Conservation (phyloP, 2,888 invertebrate species). For the Ochlodes sylvanus region DNA sequence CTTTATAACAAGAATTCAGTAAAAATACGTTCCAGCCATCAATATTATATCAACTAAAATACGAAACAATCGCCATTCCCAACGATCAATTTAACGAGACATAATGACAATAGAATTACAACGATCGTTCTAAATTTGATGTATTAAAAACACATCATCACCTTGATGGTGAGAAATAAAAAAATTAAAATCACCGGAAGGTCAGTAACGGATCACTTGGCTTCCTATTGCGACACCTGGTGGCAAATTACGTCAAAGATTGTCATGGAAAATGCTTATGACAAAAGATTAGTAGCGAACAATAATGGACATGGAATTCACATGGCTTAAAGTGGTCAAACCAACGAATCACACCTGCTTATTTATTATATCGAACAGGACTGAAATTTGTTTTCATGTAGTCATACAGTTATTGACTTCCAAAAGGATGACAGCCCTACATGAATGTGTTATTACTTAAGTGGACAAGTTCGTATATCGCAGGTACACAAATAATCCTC, state of each 20-base stretch:
- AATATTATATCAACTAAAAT: slow-evolving; percentile 18
- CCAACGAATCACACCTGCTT: neutral
- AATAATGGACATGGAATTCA: neutral
- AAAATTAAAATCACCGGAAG: slow-evolving; percentile 46
- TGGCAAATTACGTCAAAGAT: slow-evolving; percentile 33
- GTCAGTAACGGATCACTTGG: slow-evolving; percentile 53
- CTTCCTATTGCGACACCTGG: slow-evolving; percentile 52
- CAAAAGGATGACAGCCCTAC: no score
- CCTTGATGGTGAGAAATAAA: slow-evolving; percentile 48
- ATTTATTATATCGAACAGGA: neutral
- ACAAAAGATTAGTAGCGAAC: slow-evolving; percentile 11
- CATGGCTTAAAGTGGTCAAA: neutral
- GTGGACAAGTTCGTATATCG: no score
- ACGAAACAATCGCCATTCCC: slow-evolving; percentile 41
- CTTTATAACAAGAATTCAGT: neutral
- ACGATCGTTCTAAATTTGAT: slow-evolving; percentile 38
- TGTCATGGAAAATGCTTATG: slow-evolving; percentile 25
- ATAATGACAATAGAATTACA: slow-evolving; percentile 44
- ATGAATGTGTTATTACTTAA: no score
- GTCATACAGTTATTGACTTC: no score
- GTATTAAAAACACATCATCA: slow-evolving; percentile 57
- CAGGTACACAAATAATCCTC: no score
- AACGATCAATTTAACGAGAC: slow-evolving; percentile 48
- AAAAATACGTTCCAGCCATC: neutral
- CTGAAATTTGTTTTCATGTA: no score